Conservation (phyloP, 2,888 invertebrate genomes). For the Leptinotarsa rubiginosa region DNA sequence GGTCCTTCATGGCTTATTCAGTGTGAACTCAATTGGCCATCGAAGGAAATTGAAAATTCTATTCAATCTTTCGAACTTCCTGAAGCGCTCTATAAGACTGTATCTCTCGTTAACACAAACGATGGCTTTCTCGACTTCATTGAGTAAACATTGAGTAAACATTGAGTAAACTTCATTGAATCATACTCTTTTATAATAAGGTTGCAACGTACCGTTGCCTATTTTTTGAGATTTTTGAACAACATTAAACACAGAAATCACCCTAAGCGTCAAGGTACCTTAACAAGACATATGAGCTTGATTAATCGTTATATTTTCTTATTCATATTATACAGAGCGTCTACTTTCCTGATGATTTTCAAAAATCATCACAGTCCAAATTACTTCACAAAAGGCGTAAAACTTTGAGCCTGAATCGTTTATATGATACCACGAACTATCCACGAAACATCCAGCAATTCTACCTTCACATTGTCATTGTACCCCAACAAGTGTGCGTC, state of each 20-base stretch:
- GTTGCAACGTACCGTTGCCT: conserved; percentile 24
- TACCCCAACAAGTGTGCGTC: conserved; percentile 42
- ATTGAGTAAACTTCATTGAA: not conserved
- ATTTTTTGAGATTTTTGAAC: conserved; percentile 20
- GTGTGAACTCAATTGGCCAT: too few species aligned
- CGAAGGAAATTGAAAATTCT: too few species aligned
- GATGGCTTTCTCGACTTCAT: not conserved
- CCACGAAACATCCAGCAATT: conserved; percentile 46
- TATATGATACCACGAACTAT: conserved; percentile 38
- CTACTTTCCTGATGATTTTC: conserved; percentile 28
- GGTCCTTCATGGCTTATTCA: too few species aligned
- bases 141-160: too few species aligned
- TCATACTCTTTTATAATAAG: conserved; percentile 14
- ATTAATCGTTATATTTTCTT: conserved; percentile 22
- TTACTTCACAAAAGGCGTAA: conserved; percentile 25
- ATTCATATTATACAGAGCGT: conserved; percentile 24
- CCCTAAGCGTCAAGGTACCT: not conserved
- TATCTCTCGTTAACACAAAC: not conserved
- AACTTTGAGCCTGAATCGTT: conserved; percentile 40
- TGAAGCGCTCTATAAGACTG: too few species aligned
- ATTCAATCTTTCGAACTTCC: too few species aligned
- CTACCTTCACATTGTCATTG: conserved; percentile 39
- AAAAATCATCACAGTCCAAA: conserved; percentile 3
- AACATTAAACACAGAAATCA: not conserved
- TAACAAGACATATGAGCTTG: conserved; percentile 15